Base-by-base conservation (phyloP, 1,140 invertebrate species). In the Pogonomyrmex californicus region DNA sequence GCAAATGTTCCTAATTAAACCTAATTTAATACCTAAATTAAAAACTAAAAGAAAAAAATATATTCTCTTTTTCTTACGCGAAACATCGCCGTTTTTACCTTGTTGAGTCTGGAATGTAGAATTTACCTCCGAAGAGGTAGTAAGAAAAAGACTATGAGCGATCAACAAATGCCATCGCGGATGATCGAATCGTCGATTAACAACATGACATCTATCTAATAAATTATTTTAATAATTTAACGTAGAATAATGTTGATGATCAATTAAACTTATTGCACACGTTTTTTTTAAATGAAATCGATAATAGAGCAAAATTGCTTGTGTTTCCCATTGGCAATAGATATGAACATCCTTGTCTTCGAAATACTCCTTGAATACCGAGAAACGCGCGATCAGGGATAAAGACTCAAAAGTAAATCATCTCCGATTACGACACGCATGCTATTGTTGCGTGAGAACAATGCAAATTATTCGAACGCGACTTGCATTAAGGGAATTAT, bases 101-200 rank as follows among this genome's bases (percentile, higher is more conserved):
- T 38, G 7, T 12, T 36, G 56, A 65, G 17, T 63, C 3, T 89
- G 89, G 90, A 91, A 91, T 91, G 90, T 86, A 58, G 49, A 33
- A 30, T 36, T 41, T 41, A 63, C n/a, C 49, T 51, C 58, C 56
- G 38, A 47, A 62, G 77, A 73, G 73, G 60, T 33, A 14, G 41
- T 36, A 60, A 82, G 65, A 85, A 44, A 85, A 49, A 71, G 54
- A 85, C 44, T 23, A 68, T 33, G 33, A 51, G 23, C 30, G 36
- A 38, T 78, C 38, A 23, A 60, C 79, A 47, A 83, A 36, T 49
- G 54, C 17, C 44, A 38, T 73, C 68, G 68, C 54, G 79, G n/a
- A 58, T 56, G n/a, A 38, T 54, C 49, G 38, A 90, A 87, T 90
- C 88, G 68, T 79, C 66, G 63, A 90, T 73, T 44, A 60, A 23